Conservation (phyloP, 1,140 invertebrate species). For the Drosophila grimshawi region DNA sequence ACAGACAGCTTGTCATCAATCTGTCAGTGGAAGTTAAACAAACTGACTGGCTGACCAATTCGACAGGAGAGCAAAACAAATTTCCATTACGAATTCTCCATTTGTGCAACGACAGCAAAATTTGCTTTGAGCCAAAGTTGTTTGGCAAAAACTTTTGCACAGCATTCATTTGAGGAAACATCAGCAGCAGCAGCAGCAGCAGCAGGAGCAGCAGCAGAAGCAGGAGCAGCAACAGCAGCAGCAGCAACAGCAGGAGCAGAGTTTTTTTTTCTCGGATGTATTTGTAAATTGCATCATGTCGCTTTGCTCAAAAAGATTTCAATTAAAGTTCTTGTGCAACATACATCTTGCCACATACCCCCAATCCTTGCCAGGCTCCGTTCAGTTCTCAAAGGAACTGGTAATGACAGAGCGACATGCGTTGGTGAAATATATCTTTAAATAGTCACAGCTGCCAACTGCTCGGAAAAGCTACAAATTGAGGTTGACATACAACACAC, state of each 20-base stretch:
- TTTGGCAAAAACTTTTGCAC: constrained; percentile 62
- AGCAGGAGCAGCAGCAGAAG: neutral
- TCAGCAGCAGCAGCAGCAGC: constrained; percentile 4
- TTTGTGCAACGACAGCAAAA: constrained; percentile 21
- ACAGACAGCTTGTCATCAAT: constrained; percentile 27
- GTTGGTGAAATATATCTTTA: constrained; percentile 22
- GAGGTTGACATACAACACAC: constrained; percentile 15
- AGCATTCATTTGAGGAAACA: constrained; percentile 16
- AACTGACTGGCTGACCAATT: constrained; percentile 33
- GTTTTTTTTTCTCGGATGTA: no score
- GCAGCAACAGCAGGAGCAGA: no score
- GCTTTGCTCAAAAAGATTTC: constrained; percentile 65
- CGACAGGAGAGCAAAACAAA: constrained; percentile 58
- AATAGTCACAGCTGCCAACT: constrained; percentile 7
- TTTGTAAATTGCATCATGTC: neutral
- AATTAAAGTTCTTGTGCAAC: constrained; percentile 70
- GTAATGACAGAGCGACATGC: constrained; percentile 24
- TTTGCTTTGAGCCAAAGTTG: constrained; percentile 76
- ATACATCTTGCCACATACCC: neutral
- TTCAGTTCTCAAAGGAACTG: constrained; percentile 7
- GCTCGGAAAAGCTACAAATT: neutral
- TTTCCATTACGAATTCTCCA: constrained; percentile 67
- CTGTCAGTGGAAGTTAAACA: constrained; percentile 18
- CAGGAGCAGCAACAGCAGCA: constrained; percentile 22
- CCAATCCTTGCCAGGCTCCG: no score